Conservation (phyloP, 2,888 invertebrate species). For the Gandaritis pyraliata region DNA sequence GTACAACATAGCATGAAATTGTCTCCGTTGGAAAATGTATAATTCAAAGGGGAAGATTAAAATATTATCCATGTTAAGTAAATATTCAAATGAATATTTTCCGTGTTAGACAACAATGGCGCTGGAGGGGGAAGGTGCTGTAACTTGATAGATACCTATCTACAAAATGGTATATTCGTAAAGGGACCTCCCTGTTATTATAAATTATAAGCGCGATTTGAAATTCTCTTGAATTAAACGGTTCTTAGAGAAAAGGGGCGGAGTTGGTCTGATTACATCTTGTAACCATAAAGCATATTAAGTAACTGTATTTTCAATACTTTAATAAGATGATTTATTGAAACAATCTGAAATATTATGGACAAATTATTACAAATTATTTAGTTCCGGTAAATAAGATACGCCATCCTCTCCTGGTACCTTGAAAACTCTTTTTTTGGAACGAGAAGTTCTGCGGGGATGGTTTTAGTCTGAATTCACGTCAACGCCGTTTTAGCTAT, state of each 20-base stretch:
- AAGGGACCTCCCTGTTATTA: conserved; percentile 80
- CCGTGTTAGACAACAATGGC: conserved; percentile 84
- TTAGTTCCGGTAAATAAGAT: too few species aligned
- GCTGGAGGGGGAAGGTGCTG: conserved; percentile 75
- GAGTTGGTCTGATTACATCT: conserved; percentile 48
- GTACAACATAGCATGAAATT: conserved; percentile 75
- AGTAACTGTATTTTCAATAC: too few species aligned
- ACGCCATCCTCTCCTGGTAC: too few species aligned
- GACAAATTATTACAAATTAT: too few species aligned
- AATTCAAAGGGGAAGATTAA: conserved; percentile 85
- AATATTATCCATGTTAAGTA: conserved; percentile 86
- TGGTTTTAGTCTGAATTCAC: too few species aligned
- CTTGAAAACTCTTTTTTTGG: too few species aligned
- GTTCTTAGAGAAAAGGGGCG: conserved; percentile 62
- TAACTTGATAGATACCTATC: conserved; percentile 84
- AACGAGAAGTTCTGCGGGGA: too few species aligned
- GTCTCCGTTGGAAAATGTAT: conserved; percentile 84
- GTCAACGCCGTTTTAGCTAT: too few species aligned
- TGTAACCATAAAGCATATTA: not conserved
- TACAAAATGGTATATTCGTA: conserved; percentile 81
- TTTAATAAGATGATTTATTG: too few species aligned
- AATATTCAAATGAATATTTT: conserved; percentile 86
- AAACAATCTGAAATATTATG: too few species aligned
- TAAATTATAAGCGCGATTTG: conserved; percentile 81
- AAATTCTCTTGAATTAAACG: conserved; percentile 77